Conservation (phyloP, 2,797 vertebrate species). For the Octomys mimax region DNA sequence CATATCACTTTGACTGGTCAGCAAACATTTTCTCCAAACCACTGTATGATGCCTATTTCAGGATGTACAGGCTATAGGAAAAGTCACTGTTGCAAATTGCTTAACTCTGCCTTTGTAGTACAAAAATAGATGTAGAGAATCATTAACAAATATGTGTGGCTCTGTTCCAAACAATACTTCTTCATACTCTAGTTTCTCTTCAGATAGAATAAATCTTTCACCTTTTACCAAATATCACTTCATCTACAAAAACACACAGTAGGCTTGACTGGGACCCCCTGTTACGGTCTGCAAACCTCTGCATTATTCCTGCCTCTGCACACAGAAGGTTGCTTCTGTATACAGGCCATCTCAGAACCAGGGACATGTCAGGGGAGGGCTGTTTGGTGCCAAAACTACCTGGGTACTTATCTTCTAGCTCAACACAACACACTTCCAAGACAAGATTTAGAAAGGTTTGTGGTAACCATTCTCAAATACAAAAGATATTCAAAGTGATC, state of each 20-base stretch:
- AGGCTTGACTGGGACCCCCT: accelerated
- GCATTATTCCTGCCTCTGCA: background rate
- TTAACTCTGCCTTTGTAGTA: background rate
- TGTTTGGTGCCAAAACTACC: background rate
- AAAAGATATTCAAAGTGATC: background rate
- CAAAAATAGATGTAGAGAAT: background rate
- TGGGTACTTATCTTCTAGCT: background rate
- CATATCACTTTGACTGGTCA: background rate
- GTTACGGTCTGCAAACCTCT: accelerated
- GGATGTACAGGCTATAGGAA: accelerated
- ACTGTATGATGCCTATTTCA: accelerated
- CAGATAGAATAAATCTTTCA: no score
- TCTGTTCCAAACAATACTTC: background rate
- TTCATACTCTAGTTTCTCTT: background rate
- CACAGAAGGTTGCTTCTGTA: accelerated
- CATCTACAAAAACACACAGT: accelerated
- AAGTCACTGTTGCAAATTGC: background rate
- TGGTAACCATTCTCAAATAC: background rate
- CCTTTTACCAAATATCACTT: background rate
- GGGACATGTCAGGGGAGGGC: no score
- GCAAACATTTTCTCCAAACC: background rate
- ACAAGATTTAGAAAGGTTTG: constrained; percentile 12
- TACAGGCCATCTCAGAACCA: background rate
- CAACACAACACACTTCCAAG: background rate
- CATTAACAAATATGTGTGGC: background rate